Evolutionary conservation across 2,113 vertebrate genomes (phyloP), one percentile per base, ranked within the genome.

Genomic region (Colius striatus): DNA sequence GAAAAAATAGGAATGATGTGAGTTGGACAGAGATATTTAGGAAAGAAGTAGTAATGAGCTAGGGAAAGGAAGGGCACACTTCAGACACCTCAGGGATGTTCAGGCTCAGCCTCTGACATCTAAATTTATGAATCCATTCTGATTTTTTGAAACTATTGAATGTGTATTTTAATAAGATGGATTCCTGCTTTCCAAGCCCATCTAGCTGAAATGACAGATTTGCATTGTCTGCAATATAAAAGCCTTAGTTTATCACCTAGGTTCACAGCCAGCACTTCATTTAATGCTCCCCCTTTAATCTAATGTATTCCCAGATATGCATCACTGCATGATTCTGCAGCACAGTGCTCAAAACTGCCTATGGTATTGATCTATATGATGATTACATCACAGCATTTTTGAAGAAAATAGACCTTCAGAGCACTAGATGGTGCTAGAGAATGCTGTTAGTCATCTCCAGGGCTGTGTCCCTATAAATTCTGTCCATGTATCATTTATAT

Each of bases 391-490:
- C 57, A 11, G 14, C 60, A 36, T 60, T 92, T 68, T 67, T 72
- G 23, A 65, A 38, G 76, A 87, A 66, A 13, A 23, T 63, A 62
- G 83, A 32, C n/a, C 51, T 50, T 76, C 30, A 8, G 61, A 97
- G 87, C 97, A 95, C 92, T 95, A 97, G 97, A 91, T 96, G 97
- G 97, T 95, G 91, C 95, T 95, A 95, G 89, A 97, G 96, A 96
- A 97, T 78, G 75, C 27, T 89, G 66, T 82, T 93, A 83, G 84
- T 34, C 72, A 15, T 45, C 80, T 84, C 58, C 9, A 4, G 27
- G 83, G 34, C 34, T 12, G 1, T 12, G 0, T 58, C 62, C 75
- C 72, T 0, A 3, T n/a, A 34, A 50, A 84, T 67, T 71, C 57
- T 36, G 26, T 81, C 74, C 23, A 4, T 1, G 38, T 29, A 58